A percentile compares a stretch with the other conserved stretches of the same genome.
These are phyloP conservation scores for Periophthalmus magnuspinnatus DNA, from an alignment of 2,797 vertebrate genomes.

Conservation along the genomic window DNA sequence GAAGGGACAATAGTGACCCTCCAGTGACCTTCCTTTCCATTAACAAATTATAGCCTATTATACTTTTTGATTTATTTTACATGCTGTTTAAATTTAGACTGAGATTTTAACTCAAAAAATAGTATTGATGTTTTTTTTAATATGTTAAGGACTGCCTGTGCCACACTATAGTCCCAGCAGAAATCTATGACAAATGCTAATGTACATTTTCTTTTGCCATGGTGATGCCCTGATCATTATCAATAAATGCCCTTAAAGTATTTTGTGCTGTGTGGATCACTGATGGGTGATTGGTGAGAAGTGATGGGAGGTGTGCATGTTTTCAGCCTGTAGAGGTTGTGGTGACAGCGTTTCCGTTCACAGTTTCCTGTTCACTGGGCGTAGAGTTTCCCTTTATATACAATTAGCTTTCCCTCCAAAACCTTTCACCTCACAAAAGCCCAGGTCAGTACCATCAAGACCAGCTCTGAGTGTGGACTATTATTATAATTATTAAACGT, in stretches of 20 bases:
- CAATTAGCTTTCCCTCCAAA: not conserved
- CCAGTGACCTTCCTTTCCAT: too few species aligned
- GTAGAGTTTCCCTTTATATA: constrained; percentile 21
- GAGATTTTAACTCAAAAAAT: too few species aligned
- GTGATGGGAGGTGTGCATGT: not conserved
- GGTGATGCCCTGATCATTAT: constrained; percentile 8
- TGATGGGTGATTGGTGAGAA: not conserved
- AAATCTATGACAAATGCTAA: not conserved
- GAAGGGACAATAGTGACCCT: too few species aligned
- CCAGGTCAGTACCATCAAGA: not conserved
- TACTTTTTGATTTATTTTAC: too few species aligned
- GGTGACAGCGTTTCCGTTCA: constrained; percentile 12
- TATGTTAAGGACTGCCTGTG: not conserved
- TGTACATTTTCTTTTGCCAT: not conserved
- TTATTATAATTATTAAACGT: not conserved
- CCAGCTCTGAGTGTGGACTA: not conserved
- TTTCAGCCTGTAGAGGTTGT: constrained; percentile 10
- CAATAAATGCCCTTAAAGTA: constrained; percentile 19
- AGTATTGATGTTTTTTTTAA: too few species aligned
- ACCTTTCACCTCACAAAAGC: not conserved
- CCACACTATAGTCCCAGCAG: not conserved
- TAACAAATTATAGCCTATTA: too few species aligned
- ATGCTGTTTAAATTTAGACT: too few species aligned
- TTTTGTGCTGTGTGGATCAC: not conserved
- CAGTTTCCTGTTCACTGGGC: constrained; percentile 49